Conservation (phyloP, 2,797 vertebrate genomes). For the Falco naumanni region DNA sequence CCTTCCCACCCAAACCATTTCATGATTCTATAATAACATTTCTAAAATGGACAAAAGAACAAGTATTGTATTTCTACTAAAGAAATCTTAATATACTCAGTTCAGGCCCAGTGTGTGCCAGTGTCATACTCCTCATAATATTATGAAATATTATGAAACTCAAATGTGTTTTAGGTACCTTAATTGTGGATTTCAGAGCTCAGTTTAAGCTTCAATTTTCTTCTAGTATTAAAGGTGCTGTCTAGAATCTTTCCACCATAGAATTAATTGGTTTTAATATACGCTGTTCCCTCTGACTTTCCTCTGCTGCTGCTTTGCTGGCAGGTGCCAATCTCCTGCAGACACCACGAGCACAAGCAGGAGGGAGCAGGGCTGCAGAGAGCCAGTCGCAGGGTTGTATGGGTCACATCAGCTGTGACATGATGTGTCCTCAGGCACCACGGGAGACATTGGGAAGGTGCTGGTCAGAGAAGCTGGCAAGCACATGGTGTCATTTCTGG, state of each 20-base stretch:
- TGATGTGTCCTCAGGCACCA: not conserved
- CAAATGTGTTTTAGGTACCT: not conserved
- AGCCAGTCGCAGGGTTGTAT: accelerated
- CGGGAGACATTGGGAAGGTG: not conserved
- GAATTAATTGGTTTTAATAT: conserved; percentile 7
- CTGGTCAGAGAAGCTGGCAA: not conserved
- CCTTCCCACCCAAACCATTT: not conserved
- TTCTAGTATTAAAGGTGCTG: not conserved
- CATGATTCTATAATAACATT: not conserved
- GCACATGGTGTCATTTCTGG: not conserved
- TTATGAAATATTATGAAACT: not conserved
- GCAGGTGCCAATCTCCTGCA: not conserved
- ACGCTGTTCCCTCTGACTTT: conserved; percentile 52
- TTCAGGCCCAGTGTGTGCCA: not conserved
- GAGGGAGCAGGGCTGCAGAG: not conserved
- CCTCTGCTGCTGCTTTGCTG: not conserved
- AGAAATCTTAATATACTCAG: not conserved
- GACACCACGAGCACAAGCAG: not conserved
- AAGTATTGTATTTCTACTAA: not conserved
- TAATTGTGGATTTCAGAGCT: not conserved
- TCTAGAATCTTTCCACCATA: not conserved
- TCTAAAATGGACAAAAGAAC: not conserved
- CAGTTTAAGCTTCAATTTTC: not conserved
- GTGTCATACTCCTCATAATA: not conserved
- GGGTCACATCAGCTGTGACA: not conserved